Base-by-base conservation (phyloP, 2,797 vertebrate genomes). In the Sparus aurata region DNA sequence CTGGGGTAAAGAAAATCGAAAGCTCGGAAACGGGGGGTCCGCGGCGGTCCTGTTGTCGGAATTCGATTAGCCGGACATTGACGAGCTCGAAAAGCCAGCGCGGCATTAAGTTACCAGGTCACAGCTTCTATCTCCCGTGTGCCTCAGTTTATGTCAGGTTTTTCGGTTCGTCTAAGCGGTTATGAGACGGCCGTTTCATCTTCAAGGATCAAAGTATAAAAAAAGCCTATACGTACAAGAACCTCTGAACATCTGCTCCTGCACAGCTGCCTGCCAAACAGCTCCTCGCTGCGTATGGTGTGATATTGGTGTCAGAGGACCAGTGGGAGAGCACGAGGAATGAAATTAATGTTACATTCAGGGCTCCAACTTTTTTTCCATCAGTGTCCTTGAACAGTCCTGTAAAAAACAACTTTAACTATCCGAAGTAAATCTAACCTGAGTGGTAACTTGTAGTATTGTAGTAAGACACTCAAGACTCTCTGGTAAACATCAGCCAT, bases 211-310 rank as follows among this genome's bases (percentile, higher is more conserved):
- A 80, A 83, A 87, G 71, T 50, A 34, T 1, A n/a, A 38, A 34
- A 34, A 25, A n/a, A 52, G 61, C 34, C 30, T 73, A 38, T 34
- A 64, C 58, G 10, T 20, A 4, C 5, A 71, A 69, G 49, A 72
- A 50, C 41, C 49, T n/a, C 50, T 46, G 76, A 87, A 60, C 89
- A 92, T 89, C 90, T 90, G 89, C 69, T 78, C 59, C 50, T 70
- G 55, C 79, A 68, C 85, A 87, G 77, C 84, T 86, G 80, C 72
- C 61, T 75, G 64, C 77, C 23, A 58, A 80, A 69, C 75, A 55
- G 30, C 65, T 60, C 22, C 45, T 3, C 64, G 38, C 30, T 34
- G 30, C 83, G 52, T 79, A 69, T 77, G 84, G 17, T 69, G 53
- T 57, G 34, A 30, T 74, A 13, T 75, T 58, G 62, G 60, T 60